Base-by-base conservation (phyloP, 1,140 invertebrate species). In the Gyrodactylus salaris region DNA sequence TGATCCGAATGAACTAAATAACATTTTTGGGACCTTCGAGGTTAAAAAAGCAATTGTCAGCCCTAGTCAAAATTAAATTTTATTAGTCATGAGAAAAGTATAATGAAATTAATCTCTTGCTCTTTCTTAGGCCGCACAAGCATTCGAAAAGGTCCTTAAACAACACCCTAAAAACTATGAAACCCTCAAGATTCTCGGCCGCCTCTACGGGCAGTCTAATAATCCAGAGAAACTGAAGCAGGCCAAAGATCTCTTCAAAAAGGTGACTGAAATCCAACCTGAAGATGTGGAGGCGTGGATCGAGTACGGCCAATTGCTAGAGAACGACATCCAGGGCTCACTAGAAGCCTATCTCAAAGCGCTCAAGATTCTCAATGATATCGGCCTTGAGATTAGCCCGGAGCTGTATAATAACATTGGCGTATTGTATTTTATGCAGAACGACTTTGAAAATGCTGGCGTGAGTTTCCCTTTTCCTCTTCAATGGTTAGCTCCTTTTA, bases 241-340 rank as follows among this genome's bases (percentile, higher is more conserved):
- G 75, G 92, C 92, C 0, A 88, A 89, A 80, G 78, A 80, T 77
- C 79, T 80, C 75, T 73, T 82, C 24, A 82, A 83, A 75, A 85
- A 86, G 79, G 85, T 97, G 2, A 96, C 92, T 0, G 91, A 97
- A 79, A 89, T 94, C 80, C 92, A 91, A 80, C 89, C 91, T 0
- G 92, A 98, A 77, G 94, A 98, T 81, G 89, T 97, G 1, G 95
- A 99, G 80, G 93, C 92, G 0, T 96, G 94, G 90, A 97, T 99
- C 76, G 94, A 98, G 81, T 81, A 97, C 70, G 94, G 93, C 0
- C 93, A 98, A 82, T 95, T 99, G 78, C 83, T 97, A 27, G 93
- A 98, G 78, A 89, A 94, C 78, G 93, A 97, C 85, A 83, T 93
- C 26, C 87, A 87, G 79, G 78, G 1, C 16, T 27, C 75, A 7